Evolutionary conservation across 2,113 vertebrate genomes (phyloP).

Genomic region (Nicator chloris): DNA sequence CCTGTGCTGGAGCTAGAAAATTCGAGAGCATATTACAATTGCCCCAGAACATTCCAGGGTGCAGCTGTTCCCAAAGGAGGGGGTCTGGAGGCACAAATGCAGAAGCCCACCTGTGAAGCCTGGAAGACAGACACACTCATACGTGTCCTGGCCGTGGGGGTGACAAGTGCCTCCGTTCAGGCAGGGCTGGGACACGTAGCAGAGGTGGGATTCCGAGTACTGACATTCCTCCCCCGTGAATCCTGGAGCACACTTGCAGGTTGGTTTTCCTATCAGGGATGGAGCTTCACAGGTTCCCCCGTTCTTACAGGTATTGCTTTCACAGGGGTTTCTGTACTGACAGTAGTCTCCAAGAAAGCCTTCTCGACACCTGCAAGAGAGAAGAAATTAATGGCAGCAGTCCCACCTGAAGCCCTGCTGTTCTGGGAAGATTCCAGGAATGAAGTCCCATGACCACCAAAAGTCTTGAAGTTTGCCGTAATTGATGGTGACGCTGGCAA

Average conservation of each 20-base stretch:
- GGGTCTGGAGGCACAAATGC: neutral
- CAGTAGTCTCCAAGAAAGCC: constrained; percentile 91
- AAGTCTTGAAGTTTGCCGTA: neutral
- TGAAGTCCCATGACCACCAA: rapidly evolving
- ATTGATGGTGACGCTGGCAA: neutral
- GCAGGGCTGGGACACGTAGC: constrained; percentile 84
- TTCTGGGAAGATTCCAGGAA: neutral
- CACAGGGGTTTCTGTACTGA: constrained; percentile 87
- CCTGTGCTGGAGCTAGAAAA: neutral
- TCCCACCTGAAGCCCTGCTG: neutral
- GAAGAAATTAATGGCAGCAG: neutral
- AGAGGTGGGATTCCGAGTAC: constrained; percentile 81
- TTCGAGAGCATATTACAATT: neutral
- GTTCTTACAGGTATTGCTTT: constrained; percentile 82
- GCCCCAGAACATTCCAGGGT: neutral
- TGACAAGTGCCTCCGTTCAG: constrained; percentile 81
- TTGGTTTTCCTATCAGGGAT: constrained; percentile 74
- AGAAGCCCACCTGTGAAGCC: constrained; percentile 85
- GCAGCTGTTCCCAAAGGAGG: neutral
- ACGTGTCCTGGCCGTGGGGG: constrained; percentile 76
- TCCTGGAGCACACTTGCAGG: constrained; percentile 82
- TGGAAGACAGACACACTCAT: constrained; percentile 79
- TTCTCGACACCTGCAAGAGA: constrained; percentile 78
- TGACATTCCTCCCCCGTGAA: constrained; percentile 82
- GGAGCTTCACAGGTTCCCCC: constrained; percentile 84